These are phyloP conservation scores for Pteruthius melanotis DNA, from an alignment of 2,113 vertebrate genomes.

Conservation along the genomic window DNA sequence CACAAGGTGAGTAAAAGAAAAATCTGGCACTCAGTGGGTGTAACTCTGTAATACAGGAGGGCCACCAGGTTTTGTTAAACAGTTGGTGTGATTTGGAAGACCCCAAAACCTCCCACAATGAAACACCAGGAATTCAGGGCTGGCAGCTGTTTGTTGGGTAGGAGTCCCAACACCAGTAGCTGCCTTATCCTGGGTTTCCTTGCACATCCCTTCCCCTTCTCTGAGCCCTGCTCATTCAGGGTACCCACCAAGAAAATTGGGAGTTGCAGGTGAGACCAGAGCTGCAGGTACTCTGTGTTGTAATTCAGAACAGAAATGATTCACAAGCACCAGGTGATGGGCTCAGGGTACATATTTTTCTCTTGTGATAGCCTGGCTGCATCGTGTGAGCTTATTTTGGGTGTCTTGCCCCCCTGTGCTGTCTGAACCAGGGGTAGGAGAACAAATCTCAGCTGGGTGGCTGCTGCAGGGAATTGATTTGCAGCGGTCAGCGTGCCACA, in stretches of 20 bases:
- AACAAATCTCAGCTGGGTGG: background rate
- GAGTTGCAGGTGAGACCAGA: background rate
- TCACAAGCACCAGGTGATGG: too few relatives aligned
- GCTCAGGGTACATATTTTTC: background rate
- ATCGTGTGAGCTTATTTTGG: fast-evolving
- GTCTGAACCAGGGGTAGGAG: background rate
- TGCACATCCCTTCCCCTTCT: background rate
- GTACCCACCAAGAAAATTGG: background rate
- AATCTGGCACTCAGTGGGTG: background rate
- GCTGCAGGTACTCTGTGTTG: fast-evolving
- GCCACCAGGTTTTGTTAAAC: background rate
- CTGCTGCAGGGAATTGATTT: slow-evolving; percentile 1
- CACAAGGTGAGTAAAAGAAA: background rate
- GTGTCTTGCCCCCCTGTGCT: fast-evolving
- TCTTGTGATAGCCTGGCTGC: background rate
- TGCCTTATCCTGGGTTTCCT: background rate
- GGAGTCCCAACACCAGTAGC: background rate
- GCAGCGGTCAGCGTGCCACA: background rate
- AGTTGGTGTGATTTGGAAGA: background rate
- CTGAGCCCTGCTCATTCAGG: background rate
- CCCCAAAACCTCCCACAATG: background rate
- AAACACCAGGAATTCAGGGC: background rate
- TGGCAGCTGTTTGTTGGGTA: background rate
- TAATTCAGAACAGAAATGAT: fast-evolving
- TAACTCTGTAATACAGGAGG: background rate